Base-by-base conservation (phyloP, 2,113 vertebrate species). In the Aspidoscelis tigris region DNA sequence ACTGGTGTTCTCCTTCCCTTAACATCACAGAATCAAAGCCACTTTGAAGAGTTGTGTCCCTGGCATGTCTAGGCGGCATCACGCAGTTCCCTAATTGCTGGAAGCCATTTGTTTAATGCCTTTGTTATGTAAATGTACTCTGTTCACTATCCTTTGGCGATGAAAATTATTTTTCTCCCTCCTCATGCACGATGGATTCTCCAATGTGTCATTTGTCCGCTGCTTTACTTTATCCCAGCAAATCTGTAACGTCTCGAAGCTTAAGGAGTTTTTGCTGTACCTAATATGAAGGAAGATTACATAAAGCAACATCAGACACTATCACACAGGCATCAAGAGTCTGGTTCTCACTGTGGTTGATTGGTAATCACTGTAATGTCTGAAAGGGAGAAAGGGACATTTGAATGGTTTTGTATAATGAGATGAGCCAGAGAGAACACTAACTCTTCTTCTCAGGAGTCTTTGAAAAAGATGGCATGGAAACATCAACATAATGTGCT, bases 51-150 rank as follows among this genome's bases (percentile, higher is more conserved):
- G 14, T 22, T 9, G 5, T 55, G 2, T 77, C 53, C 78, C 55
- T 71, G 20, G 58, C 68, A 78, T 69, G 1, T 74, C 83, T 75
- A 12, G 50, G 68, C 26, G 61, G 78, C 3, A 22, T 89, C 41
- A 80, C 76, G 3, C 69, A 66, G 2, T 61, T 90, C 82, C 66
- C 20, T 74, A 85, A 90, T 82, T 89, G 65, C 75, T 76, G 53
- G 20, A 47, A 69, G 83, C 33, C 88, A 33, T 55, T 50, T 72
- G 73, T 80, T 80, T 71, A 1, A n/a, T 77, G 50, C 44, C 81
- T 85, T 84, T 81, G 2, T 76, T 74, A 85, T 69, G 84, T 24
- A 89, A 75, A 22, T 39, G 71, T 41, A 2, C 26, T 88, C 26
- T 73, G 71, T 39, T 53, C 70, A 79, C 79, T 61, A 81, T 83